Base-by-base conservation (phyloP, 2,113 vertebrate genomes). In the Ondatra zibethicus region DNA sequence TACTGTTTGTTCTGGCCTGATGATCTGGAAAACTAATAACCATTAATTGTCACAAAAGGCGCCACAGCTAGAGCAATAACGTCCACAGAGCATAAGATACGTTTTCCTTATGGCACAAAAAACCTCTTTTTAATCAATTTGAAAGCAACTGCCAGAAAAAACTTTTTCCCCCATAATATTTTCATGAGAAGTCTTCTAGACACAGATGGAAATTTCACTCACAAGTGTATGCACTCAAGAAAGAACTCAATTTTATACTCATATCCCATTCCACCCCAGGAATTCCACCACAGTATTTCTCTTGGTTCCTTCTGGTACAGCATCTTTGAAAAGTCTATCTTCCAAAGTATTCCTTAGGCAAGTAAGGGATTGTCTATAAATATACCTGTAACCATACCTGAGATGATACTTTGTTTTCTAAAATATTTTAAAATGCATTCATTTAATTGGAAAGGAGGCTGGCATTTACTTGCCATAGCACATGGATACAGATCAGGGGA, bases 41-140 rank as follows among this genome's bases (percentile, higher is more conserved):
- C 92, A 95, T 91, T 93, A 92, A 97, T 95, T 96, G 77, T 94
- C 78, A 89, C 29, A 81, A 88, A 94, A 95, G 94, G 19, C 91
- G 13, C 92, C 42, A 93, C 63, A 27, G 31, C 27, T 87, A 87
- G 39, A 89, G 75, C 66, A 90, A 65, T 42, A 78, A 52, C 42
- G 31, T 42, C 94, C 73, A 95, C 70, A 75, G 81, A 92, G 65
- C 66, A 82, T 76, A 78, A 88, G 89, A 94, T 91, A 84, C 73
- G 77, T 27, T 68, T 95, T 88, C 93, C 61, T 80, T 75, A 87
- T 63, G 50, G 36, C 16, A 82, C 2, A 9, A 8, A 77, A 91
- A 92, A 16, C 23, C 36, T 94, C 88, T 94, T 92, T 70, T 91
- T 78, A 81, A 95, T 95, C 21, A 92, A 93, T 77, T 94, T 94